Evolutionary conservation across 2,797 vertebrate species (phyloP).

Genomic region (Hylomyscus alleni): DNA sequence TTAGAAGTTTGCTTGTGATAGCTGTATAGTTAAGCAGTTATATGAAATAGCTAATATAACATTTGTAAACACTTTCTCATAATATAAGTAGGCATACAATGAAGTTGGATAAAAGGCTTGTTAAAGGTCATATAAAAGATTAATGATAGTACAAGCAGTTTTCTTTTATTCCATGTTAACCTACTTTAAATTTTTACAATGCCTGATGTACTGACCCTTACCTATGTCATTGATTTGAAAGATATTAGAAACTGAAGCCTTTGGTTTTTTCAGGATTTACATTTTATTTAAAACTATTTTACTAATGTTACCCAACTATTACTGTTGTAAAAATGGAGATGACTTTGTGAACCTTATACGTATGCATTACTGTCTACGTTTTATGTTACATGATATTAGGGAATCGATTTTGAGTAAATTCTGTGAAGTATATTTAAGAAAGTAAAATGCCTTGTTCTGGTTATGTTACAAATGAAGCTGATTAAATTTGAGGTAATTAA

Average conservation of each 20-base stretch:
- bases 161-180: not conserved
- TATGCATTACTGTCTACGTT: not conserved
- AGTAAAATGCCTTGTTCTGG: slow-evolving; percentile 25
- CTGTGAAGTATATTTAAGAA: slow-evolving; percentile 42
- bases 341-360: slow-evolving; percentile 14
- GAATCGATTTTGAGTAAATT: slow-evolving; percentile 35
- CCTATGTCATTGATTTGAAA: slow-evolving; percentile 8
- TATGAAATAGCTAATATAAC: slow-evolving; percentile 17
- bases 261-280: slow-evolving; percentile 33
- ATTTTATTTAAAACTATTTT: slow-evolving; percentile 55
- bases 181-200: slow-evolving; percentile 21
- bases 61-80: not conserved
- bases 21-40: not conserved
- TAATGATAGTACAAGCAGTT: not conserved
- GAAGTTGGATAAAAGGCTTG: not conserved
- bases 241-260: not conserved
- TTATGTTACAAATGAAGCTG: slow-evolving; percentile 54
- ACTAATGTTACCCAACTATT: not conserved
- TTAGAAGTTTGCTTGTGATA: not conserved
- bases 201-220: not conserved
- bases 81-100: slow-evolving; percentile 33
- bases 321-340: not conserved
- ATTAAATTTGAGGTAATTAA: slow-evolving; percentile 8
- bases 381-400: slow-evolving; percentile 18
- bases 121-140: slow-evolving; percentile 28